phyloP scores from a whole-genome alignment of 2,113 vertebrate genomes.

The Psettodes erumei region DNA sequence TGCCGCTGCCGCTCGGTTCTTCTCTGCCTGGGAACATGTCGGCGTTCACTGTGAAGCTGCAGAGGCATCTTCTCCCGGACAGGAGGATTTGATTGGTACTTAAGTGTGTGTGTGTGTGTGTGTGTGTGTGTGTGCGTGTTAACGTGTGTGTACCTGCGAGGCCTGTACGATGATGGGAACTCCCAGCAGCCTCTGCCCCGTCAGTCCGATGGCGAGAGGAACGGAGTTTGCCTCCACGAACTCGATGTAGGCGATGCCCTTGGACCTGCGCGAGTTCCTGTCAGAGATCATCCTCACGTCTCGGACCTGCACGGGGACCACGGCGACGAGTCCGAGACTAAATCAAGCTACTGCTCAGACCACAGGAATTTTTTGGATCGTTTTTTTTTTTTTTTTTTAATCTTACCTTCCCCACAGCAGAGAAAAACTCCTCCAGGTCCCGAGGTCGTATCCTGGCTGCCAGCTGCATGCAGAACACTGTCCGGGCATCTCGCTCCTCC shows the following conservation, averaged over 20 bases:
- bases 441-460: slow-evolving; percentile 96
- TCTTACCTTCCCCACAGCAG: slow-evolving; percentile 95
- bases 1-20: slow-evolving; percentile 90
- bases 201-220: slow-evolving; percentile 95
- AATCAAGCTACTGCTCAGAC: no score
- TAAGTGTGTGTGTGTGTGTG: no score
- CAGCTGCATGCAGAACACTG: slow-evolving; percentile 98
- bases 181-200: slow-evolving; percentile 94
- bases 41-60: no score
- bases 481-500: slow-evolving; percentile 95
- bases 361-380: no score
- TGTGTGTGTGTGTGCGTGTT: no score
- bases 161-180: slow-evolving; percentile 98
- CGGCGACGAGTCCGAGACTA: no score
- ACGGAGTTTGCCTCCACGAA: slow-evolving; percentile 97
- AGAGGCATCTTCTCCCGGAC: no score
- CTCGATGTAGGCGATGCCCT: slow-evolving; percentile 98
- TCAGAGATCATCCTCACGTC: slow-evolving; percentile 98
- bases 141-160: slow-evolving; percentile 90
- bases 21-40: slow-evolving; percentile 89
- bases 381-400: no score
- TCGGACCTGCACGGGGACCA: slow-evolving; percentile 87
- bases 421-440: slow-evolving; percentile 98
- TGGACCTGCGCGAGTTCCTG: slow-evolving; percentile 95
- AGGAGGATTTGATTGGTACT: no score